Evolutionary conservation across 1,140 invertebrate genomes (phyloP), one percentile per base, ranked within the genome.

Genomic region (Sminthurinus signatus): DNA sequence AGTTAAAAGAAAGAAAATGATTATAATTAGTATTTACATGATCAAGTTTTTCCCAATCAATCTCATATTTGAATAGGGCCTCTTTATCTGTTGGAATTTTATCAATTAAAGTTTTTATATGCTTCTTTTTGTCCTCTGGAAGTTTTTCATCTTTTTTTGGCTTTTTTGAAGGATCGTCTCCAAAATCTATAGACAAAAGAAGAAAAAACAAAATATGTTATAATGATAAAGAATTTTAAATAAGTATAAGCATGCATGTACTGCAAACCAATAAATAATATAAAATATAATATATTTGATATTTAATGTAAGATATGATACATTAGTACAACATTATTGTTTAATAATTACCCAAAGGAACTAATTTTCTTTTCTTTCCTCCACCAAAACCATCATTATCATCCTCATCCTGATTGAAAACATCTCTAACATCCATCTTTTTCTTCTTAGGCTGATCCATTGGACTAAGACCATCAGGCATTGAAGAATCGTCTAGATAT

Each of bases 1-100:
- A n/a, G n/a, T n/a, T n/a, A n/a, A n/a, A n/a, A n/a, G n/a, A n/a
- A n/a, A n/a, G n/a, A n/a, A n/a, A n/a, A n/a, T n/a, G n/a, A n/a
- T n/a, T n/a, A n/a, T n/a, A n/a, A n/a, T n/a, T n/a, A n/a, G n/a
- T 32, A 76, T 78, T 81, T 76, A 87, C 85, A 77, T 83, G 84
- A 78, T 90, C 87, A 58, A 94, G 88, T 76, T 89, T 86, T 65
- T 84, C 82, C 83, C 95, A 96, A 76, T 98, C 93, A 32, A 99
- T 83, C 73, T 88, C 85, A 80, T 91, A 97, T 59, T 86, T 89
- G 80, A 98, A 99, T 46, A 99, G 80, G 72, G 93, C 91, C 66
- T 90, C 88, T 80, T 98, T 98, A 75, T 91, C 91, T 46, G 95
- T 98, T 52, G 96, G 96, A 76, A 99, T 99, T 80, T 91, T 93